A percentile compares a stretch with the other conserved stretches of the same genome.
These are phyloP conservation scores for Eudyptes chrysolophus DNA, from an alignment of 2,113 vertebrate genomes.

Conservation along the genomic window DNA sequence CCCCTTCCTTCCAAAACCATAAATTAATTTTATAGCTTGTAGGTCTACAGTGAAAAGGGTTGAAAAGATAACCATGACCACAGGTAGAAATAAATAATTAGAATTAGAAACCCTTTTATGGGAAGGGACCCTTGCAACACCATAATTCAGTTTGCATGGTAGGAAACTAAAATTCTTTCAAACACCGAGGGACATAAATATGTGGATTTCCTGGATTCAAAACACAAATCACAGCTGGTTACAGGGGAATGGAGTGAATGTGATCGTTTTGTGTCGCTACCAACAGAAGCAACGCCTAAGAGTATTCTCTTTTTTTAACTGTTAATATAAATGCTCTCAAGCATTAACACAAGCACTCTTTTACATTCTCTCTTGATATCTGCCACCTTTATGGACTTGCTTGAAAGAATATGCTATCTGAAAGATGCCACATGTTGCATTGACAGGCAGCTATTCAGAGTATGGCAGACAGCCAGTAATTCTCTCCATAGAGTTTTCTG, in stretches of 20 bases:
- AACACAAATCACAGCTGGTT: not conserved
- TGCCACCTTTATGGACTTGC: slow-evolving; percentile 4
- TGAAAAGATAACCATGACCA: not conserved
- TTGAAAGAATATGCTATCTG: slow-evolving; percentile 34
- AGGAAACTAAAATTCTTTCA: not conserved
- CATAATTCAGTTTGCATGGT: not conserved
- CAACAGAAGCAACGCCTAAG: not conserved
- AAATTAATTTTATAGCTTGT: not conserved
- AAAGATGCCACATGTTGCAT: slow-evolving; percentile 12
- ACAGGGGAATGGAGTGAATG: not conserved
- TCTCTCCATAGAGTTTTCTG: not conserved
- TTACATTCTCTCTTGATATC: not conserved
- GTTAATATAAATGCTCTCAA: not conserved
- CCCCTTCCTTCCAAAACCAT: not conserved
- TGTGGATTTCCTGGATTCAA: not conserved
- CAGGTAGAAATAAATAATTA: not conserved
- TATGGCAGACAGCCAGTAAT: slow-evolving; percentile 44
- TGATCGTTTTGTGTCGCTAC: not conserved
- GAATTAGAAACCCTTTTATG: not conserved
- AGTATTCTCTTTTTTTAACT: not conserved
- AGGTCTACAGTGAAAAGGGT: not conserved
- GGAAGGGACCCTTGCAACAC: not conserved
- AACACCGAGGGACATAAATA: not conserved
- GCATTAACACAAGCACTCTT: not conserved
- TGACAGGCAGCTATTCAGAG: slow-evolving; percentile 46